A percentile compares a stretch with the other conserved stretches of the same genome.
Evolutionary conservation across 2,888 invertebrate genomes (phyloP).

Genomic region (Dione vanillae): DNA sequence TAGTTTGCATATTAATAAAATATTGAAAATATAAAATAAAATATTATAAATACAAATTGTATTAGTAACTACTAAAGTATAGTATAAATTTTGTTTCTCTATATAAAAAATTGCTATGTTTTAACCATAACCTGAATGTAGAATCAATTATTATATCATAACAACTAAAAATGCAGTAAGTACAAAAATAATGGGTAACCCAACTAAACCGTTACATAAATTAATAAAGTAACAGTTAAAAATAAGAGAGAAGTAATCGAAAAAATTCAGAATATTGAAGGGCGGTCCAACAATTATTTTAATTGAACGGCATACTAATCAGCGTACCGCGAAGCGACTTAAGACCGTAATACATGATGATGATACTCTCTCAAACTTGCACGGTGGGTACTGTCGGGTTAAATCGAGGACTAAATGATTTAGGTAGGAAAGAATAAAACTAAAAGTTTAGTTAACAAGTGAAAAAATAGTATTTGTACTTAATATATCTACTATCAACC

Average conservation of each 20-base stretch:
- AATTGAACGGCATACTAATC: slow-evolving; percentile 38
- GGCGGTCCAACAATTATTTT: slow-evolving; percentile 30
- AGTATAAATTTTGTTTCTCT: too few relatives aligned
- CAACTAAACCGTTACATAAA: slow-evolving; percentile 28
- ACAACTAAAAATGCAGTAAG: neutral
- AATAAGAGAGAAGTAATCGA: slow-evolving; percentile 35
- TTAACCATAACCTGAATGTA: too few relatives aligned
- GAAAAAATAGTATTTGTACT: too few relatives aligned
- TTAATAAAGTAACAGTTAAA: slow-evolving; percentile 21
- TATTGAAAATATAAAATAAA: too few relatives aligned
- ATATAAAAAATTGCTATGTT: too few relatives aligned
- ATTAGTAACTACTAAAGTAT: too few relatives aligned
- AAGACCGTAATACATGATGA: slow-evolving; percentile 3
- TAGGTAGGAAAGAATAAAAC: too few relatives aligned
- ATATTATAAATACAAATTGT: too few relatives aligned
- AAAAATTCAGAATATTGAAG: slow-evolving; percentile 29
- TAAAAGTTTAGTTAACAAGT: too few relatives aligned
- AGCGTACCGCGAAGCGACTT: slow-evolving; percentile 25
- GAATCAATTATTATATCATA: slow-evolving; percentile 2
- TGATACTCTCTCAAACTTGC: neutral
- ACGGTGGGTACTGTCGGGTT: neutral
- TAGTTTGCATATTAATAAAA: too few relatives aligned
- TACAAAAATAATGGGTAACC: neutral
- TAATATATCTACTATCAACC: too few relatives aligned
- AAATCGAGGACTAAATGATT: neutral